Evolutionary conservation across 2,113 vertebrate species (phyloP), one percentile per base, ranked within the genome.

Genomic region (Ictidomys tridecemlineatus): DNA sequence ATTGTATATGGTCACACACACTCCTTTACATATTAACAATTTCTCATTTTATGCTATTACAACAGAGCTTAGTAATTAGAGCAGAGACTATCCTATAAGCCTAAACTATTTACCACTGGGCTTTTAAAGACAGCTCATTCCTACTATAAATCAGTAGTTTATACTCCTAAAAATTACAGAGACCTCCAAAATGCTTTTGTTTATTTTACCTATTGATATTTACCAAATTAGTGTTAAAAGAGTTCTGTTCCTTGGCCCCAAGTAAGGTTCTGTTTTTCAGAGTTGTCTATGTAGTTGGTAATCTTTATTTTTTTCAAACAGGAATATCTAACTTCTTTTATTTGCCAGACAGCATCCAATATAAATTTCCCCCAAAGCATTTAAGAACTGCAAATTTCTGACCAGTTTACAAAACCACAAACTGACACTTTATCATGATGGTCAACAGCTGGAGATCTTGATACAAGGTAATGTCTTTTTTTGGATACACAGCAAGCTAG

Each of bases 251-350:
- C 61, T 69, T 37, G 7, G n/a, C 8, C 22, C 58, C 5, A 53
- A n/a, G 48, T 30, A 26, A 83, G 6, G 24, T 9, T 53, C 39
- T 82, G 18, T 34, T 82, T 91, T 91, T 16, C n/a, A 72, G 61
- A 65, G 37, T 56, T 91, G 32, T 39, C 39, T 84, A 17, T n/a
- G 37, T 16, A 85, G 91, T 37, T 65, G 32, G 34, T 84, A 39
- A 74, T 61, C 58, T 61, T 24, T 61, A 22, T 61, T 8, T 61
- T 61, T 61, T 61, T 61, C 22, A 61, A 99, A 99, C 99, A 99
- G 99, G 99, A 99, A 99, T 99, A 99, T 99, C 99, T 99, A 99
- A 99, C 99, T 99, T 99, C 99, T 99, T 99, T 99, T 99, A 99
- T 99, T 99, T 99, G 99, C 99, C 99, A 99, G 99, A 99, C 99